phyloP scores from a whole-genome alignment of 1,140 invertebrate genomes.

The Solenopsis invicta region DNA sequence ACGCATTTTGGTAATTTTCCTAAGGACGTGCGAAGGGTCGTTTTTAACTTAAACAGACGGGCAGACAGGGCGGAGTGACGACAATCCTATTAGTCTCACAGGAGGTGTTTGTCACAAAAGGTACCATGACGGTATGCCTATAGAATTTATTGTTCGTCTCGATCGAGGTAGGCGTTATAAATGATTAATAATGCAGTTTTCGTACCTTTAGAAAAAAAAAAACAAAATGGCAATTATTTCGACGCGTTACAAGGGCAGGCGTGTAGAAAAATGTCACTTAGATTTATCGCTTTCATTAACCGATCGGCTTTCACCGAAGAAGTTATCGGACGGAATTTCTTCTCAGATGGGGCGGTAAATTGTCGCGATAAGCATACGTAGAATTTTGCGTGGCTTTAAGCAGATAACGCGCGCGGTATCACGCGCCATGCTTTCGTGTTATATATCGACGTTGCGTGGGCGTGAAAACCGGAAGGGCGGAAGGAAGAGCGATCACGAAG shows the following conservation, averaged over 20 bases:
- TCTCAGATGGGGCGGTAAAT: conserved; percentile 38
- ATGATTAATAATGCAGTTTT: conserved; percentile 12
- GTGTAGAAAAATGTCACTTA: neutral
- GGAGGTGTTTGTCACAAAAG: conserved; percentile 66
- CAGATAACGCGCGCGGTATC: conserved; percentile 61
- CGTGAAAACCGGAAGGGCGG: conserved; percentile 41
- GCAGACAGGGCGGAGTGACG: conserved; percentile 35
- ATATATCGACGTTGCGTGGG: conserved; percentile 5
- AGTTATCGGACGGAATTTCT: conserved; percentile 57
- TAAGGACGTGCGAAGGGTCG: neutral
- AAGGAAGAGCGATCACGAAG: neutral
- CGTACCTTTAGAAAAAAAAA: neutral
- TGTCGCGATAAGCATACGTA: conserved; percentile 56
- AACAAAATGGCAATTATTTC: neutral
- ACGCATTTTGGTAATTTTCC: neutral
- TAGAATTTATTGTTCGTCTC: conserved; percentile 27
- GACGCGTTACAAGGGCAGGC: no score
- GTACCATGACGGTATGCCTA: conserved; percentile 8
- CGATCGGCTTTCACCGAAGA: conserved; percentile 3
- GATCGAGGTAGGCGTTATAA: conserved; percentile 16
- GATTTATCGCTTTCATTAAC: neutral
- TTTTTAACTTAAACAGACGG: neutral
- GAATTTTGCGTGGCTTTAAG: conserved; percentile 60
- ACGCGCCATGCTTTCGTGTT: conserved; percentile 21
- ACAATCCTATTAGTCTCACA: conserved; percentile 74